Evolutionary conservation across 1,140 invertebrate species (phyloP).

Genomic region (Luehdorfia chinensis): DNA sequence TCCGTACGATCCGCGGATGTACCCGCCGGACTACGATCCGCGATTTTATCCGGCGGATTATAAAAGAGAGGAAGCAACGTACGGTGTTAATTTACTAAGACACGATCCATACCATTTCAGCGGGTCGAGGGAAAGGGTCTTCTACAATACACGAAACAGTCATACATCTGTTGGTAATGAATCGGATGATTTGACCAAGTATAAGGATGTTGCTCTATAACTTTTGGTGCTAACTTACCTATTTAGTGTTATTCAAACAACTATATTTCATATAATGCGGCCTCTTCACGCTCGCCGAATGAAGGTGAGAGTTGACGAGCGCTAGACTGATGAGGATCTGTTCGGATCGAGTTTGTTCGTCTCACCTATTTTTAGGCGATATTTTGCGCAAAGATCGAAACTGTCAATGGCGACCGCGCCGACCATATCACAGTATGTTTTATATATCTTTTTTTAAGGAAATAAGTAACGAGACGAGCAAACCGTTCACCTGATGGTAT

Average conservation of each 20-base stretch:
- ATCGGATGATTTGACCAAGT: constrained; percentile 74
- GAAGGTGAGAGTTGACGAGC: no score
- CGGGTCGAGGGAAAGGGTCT: constrained; percentile 60
- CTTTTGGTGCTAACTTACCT: background rate
- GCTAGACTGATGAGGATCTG: no score
- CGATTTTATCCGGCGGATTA: constrained; percentile 55
- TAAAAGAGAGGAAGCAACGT: constrained; percentile 53
- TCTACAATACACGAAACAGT: constrained; percentile 67
- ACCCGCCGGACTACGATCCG: constrained; percentile 58
- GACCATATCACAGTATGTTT: no score
- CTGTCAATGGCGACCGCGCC: no score
- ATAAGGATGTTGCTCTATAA: constrained; percentile 74
- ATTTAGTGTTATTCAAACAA: background rate
- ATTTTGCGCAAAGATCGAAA: no score
- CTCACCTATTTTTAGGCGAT: no score
- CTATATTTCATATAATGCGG: background rate
- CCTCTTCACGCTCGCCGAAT: no score
- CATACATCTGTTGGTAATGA: constrained; percentile 74
- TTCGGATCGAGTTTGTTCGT: no score
- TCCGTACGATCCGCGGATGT: constrained; percentile 53
- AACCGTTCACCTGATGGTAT: no score
- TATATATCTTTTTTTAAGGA: no score
- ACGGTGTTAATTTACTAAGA: constrained; percentile 59
- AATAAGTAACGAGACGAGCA: no score
- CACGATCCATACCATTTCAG: constrained; percentile 66